Percentiles rank a stretch among this genome's conserved stretches.
Conservation (phyloP, 2,888 invertebrate genomes). For the Catocala nupta region DNA sequence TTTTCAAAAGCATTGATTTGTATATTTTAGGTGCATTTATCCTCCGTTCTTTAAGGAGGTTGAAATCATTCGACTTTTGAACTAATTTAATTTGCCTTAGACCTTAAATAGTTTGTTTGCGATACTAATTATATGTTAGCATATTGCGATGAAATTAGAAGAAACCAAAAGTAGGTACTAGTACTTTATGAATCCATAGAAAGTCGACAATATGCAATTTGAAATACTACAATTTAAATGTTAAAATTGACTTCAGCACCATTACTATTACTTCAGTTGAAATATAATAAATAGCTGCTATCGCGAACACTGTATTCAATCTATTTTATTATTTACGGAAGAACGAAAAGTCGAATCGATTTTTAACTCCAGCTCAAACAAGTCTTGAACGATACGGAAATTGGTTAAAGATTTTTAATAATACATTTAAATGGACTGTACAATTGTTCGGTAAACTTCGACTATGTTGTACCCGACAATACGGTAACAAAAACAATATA, state of each 20-base stretch:
- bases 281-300: too few relatives aligned
- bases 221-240: too few relatives aligned
- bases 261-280: too few relatives aligned
- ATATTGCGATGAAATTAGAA: too few relatives aligned
- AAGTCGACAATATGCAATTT: too few relatives aligned
- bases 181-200: too few relatives aligned
- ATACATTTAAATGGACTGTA: not conserved
- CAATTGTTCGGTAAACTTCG: constrained; percentile 4
- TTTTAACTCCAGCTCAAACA: not conserved
- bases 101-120: too few relatives aligned
- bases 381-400: not conserved
- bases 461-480: constrained; percentile 37
- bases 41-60: not conserved
- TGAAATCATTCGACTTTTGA: not conserved
- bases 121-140: too few relatives aligned
- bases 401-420: not conserved
- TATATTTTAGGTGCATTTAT: constrained; percentile 8
- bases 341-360: not conserved
- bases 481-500: constrained; percentile 33
- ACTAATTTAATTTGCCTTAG: not conserved
- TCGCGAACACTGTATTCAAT: too few relatives aligned
- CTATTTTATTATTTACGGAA: too few relatives aligned
- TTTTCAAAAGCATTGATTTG: constrained; percentile 22
- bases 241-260: too few relatives aligned
- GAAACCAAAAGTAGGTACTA: too few relatives aligned